Evolutionary conservation across 2,113 vertebrate genomes (phyloP), one percentile per base, ranked within the genome.

Genomic region (Sprattus sprattus): DNA sequence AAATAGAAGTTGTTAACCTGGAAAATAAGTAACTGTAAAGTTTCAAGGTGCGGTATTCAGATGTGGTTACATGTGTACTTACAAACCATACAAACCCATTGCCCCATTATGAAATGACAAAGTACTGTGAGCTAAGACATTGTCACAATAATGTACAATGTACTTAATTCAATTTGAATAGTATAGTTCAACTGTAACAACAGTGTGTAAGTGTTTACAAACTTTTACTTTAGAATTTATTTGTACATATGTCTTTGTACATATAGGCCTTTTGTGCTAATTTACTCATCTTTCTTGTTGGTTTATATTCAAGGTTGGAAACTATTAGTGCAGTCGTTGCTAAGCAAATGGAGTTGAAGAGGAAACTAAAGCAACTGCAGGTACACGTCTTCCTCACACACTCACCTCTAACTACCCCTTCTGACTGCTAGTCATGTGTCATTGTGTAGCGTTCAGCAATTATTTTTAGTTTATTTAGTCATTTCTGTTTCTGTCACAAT

Each of bases 291-390:
- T 5, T 32, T 60, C 81, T 28, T 47, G 18, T 50, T 52, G 39
- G 82, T 25, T 83, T 9, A 47, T 78, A 28, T 83, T 45, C 1
- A n/a, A 91, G 90, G 83, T 71, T 91, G 80, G 89, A 89, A 82
- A 88, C 86, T 15, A 60, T 90, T 8, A 90, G 87, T 32, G 87
- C 83, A 9, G 81, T 83, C 4, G 78, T 67, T 50, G 52, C 89
- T 45, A 90, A 91, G 84, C 86, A 78, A 44, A 88, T 85, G 25
- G 87, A 91, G 67, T 82, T 91, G 57, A 83, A 89, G 15, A 49
- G 71, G 15, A 91, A 84, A 78, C 60, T 90, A 47, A 50, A 84
- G 32, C 60, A 85, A 18, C 80, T 91, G 71, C 83, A 91, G 88
- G 90, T 91, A 81, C 75, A n/a, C 47, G 13, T 39, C 39, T 39